phyloP scores from a whole-genome alignment of 1,140 invertebrate species.

The Monochamus saltuarius region DNA sequence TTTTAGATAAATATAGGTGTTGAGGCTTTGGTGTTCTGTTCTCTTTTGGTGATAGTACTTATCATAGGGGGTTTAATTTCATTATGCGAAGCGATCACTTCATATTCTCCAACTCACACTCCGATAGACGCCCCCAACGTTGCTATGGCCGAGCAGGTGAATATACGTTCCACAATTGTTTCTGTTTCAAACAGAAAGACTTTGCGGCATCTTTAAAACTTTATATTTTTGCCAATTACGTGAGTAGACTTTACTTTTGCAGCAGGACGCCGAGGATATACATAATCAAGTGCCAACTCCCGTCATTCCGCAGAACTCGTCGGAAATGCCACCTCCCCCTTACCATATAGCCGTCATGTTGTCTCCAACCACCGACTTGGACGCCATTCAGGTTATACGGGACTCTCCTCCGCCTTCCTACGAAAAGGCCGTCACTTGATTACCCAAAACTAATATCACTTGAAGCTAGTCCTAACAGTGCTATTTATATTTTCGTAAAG shows the following conservation, averaged over 20 bases:
- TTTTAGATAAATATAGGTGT: conserved; percentile 54
- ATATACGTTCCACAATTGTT: background rate
- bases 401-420: conserved; percentile 67
- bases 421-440: conserved; percentile 63
- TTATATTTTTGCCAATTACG: background rate
- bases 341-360: conserved; percentile 69
- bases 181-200: background rate
- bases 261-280: conserved; percentile 11
- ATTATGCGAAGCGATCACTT: conserved; percentile 47
- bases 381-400: conserved; percentile 46
- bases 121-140: background rate
- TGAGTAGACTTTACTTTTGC: conserved; percentile 1
- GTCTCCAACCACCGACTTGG: conserved; percentile 52
- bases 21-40: conserved; percentile 66
- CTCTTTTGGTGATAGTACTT: conserved; percentile 62
- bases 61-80: conserved; percentile 62
- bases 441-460: too few species aligned
- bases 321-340: conserved; percentile 57
- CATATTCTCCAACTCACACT: conserved; percentile 19
- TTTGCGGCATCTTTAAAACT: background rate
- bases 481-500: too few species aligned
- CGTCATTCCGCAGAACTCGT: conserved; percentile 19
- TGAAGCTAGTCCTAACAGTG: too few species aligned
- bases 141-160: background rate
- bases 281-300: conserved; percentile 27